Percentiles rank a stretch among this genome's conserved stretches.
phyloP scores from a whole-genome alignment of 2,888 invertebrate genomes.

The Phania funesta region DNA sequence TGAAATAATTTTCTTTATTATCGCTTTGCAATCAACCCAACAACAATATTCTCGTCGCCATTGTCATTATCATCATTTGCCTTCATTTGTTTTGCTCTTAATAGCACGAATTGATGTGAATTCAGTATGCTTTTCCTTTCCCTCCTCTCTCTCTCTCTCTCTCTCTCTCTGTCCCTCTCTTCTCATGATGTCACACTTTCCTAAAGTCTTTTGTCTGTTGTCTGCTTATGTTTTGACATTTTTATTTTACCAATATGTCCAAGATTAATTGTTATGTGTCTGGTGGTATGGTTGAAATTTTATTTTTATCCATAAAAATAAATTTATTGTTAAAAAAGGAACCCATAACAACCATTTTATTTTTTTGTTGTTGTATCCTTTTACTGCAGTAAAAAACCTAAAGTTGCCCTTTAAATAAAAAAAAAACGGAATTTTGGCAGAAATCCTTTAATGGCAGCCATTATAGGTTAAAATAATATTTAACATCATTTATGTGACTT shows the following conservation, averaged over 20 bases:
- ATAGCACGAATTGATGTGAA: conserved; percentile 48
- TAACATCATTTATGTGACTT: conserved; percentile 35
- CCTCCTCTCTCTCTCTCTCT: neutral
- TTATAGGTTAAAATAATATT: conserved; percentile 34
- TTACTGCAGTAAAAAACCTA: conserved; percentile 35
- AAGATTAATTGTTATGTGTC: conserved; percentile 68
- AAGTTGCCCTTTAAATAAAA: conserved; percentile 19
- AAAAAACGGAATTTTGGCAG: neutral
- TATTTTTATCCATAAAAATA: conserved; percentile 60
- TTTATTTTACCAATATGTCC: conserved; percentile 67
- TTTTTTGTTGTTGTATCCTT: neutral
- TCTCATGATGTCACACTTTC: neutral
- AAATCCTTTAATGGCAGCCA: conserved; percentile 39
- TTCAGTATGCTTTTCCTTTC: neutral
- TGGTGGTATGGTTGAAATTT: conserved; percentile 53
- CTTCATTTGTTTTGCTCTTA: conserved; percentile 53
- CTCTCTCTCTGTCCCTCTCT: neutral
- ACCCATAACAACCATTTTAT: neutral
- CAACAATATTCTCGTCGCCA: conserved; percentile 34
- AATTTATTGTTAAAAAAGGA: conserved; percentile 57
- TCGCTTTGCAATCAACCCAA: conserved; percentile 57
- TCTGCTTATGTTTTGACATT: conserved; percentile 65
- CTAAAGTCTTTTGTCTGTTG: conserved; percentile 40
- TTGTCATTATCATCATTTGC: conserved; percentile 58
- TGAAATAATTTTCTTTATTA: conserved; percentile 68